phyloP scores from a whole-genome alignment of 1,140 invertebrate genomes.

The Paracyclopina nana region DNA sequence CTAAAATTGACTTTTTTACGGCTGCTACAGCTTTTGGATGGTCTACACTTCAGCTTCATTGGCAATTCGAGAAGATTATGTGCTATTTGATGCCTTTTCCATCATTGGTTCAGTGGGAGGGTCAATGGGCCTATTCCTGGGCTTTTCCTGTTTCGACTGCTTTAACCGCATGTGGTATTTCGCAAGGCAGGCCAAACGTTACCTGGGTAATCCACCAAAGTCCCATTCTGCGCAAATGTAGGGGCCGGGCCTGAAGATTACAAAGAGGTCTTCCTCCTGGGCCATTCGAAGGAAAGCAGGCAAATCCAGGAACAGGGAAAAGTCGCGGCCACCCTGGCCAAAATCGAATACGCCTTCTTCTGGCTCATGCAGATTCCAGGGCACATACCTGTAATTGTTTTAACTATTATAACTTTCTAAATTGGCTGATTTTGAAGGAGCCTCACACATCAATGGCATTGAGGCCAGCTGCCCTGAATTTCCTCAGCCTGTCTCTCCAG shows the following conservation, averaged over 20 bases:
- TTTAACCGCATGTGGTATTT: too few relatives aligned
- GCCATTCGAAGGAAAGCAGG: conserved; percentile 29
- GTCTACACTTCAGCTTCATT: too few relatives aligned
- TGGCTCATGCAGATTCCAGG: conserved; percentile 36
- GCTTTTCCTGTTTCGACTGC: too few relatives aligned
- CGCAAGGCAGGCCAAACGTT: too few relatives aligned
- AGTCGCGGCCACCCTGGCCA: conserved; percentile 19
- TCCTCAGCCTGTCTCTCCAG: conserved; percentile 62
- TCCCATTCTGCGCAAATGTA: conserved; percentile 31
- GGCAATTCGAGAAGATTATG: too few relatives aligned
- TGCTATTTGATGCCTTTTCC: too few relatives aligned
- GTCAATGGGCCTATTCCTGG: too few relatives aligned
- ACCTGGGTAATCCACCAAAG: conserved; percentile 26
- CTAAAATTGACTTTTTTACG: too few relatives aligned
- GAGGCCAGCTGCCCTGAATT: conserved; percentile 63
- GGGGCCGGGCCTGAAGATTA: conserved; percentile 30
- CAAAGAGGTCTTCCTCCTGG: conserved; percentile 28
- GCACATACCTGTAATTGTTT: conserved; percentile 32
- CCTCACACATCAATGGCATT: conserved; percentile 60
- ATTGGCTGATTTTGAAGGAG: neutral
- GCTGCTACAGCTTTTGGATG: too few relatives aligned
- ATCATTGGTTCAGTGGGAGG: too few relatives aligned
- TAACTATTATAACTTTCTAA: too few relatives aligned
- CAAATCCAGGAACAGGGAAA: conserved; percentile 8
- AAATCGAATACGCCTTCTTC: conserved; percentile 29